Conservation (phyloP, 2,113 vertebrate species). For the Noturus placidus region DNA sequence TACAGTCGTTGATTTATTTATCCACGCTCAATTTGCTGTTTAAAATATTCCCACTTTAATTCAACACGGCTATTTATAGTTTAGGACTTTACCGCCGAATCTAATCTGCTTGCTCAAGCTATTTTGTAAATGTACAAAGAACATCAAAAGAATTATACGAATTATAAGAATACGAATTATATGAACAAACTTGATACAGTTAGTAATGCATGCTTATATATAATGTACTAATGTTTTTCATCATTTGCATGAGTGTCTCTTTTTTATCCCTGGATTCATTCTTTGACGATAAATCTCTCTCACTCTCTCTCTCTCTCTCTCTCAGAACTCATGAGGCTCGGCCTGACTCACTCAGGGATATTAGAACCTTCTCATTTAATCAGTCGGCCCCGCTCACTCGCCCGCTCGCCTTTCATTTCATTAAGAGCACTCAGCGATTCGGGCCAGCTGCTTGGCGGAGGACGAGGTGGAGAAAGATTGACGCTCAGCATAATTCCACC, state of each 20-base stretch:
- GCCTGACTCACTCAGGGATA: slow-evolving; percentile 76
- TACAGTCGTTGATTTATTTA: neutral
- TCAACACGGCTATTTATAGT: neutral
- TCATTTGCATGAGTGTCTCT: neutral
- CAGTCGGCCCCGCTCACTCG: slow-evolving; percentile 68
- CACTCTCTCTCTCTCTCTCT: slow-evolving; percentile 43
- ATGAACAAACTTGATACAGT: neutral
- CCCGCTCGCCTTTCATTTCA: slow-evolving; percentile 79
- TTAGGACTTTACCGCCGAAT: neutral
- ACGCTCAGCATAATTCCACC: slow-evolving; percentile 67
- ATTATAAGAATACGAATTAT: neutral
- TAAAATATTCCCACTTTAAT: neutral
- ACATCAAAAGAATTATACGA: neutral
- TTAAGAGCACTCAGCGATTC: slow-evolving; percentile 88
- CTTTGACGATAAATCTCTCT: neutral
- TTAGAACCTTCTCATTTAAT: slow-evolving; percentile 87
- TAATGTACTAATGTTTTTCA: neutral
- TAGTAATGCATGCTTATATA: too few species aligned
- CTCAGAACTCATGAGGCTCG: neutral
- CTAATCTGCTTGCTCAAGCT: neutral
- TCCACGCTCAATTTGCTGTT: neutral
- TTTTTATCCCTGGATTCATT: neutral
- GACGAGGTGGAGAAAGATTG: slow-evolving; percentile 82
- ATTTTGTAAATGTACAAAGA: too few species aligned
- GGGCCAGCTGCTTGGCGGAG: slow-evolving; percentile 86